These are phyloP conservation scores for Misgurnus mizolepis DNA, from an alignment of 2,113 vertebrate species.

Conservation along the genomic window DNA sequence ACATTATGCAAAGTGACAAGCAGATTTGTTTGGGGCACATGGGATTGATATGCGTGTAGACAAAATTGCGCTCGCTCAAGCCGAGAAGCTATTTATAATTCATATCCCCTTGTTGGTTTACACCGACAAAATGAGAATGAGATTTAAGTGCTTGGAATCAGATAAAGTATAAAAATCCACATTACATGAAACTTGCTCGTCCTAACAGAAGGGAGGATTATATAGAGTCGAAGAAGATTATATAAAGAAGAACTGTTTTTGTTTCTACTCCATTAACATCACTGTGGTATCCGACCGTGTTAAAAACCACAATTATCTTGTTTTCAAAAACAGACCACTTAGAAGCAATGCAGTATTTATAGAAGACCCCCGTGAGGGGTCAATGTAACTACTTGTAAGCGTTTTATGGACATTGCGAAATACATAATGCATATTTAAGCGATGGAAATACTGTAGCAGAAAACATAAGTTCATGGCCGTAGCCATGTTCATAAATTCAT, in stretches of 20 bases:
- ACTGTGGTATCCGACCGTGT: not conserved
- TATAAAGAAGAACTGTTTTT: conserved; percentile 22
- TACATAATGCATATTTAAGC: conserved; percentile 44
- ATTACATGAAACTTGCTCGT: not conserved
- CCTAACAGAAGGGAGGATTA: conserved; percentile 20
- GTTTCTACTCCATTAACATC: conserved; percentile 28
- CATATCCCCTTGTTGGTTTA: conserved; percentile 44
- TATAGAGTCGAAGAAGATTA: conserved; percentile 22
- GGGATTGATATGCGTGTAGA: conserved; percentile 52
- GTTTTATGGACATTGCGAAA: conserved; percentile 48
- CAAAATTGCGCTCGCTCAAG: conserved; percentile 44
- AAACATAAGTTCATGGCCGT: conserved; percentile 28
- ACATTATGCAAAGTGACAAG: conserved; percentile 58
- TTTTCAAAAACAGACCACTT: conserved; percentile 20
- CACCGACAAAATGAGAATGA: conserved; percentile 34
- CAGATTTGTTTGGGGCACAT: conserved; percentile 49
- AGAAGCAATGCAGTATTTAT: conserved; percentile 32
- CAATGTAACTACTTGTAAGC: conserved; percentile 38
- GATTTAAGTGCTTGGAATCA: conserved; percentile 45
- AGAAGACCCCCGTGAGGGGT: conserved; percentile 18
- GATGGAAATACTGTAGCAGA: conserved; percentile 17
- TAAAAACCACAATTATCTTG: conserved; percentile 27
- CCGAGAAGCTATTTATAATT: conserved; percentile 52
- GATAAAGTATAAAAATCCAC: conserved; percentile 35
- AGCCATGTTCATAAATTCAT: conserved; percentile 18